Evolutionary conservation across 2,888 invertebrate genomes (phyloP).

Genomic region (Melieria crassipennis): DNA sequence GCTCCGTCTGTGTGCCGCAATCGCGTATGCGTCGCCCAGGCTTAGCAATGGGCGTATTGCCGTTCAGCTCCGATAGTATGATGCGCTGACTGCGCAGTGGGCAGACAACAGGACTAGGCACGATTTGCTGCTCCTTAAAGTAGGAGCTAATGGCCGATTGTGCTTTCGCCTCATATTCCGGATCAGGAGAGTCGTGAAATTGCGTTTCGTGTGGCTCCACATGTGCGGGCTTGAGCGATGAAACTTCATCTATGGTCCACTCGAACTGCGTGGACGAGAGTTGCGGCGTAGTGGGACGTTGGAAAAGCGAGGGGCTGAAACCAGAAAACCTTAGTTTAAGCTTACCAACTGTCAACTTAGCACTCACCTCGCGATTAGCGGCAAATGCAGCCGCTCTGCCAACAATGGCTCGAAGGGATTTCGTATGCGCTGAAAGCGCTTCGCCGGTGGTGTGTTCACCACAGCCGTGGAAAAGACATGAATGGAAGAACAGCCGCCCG

Average conservation of each 20-base stretch:
- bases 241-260: constrained; percentile 78
- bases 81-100: constrained; percentile 61
- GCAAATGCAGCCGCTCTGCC: constrained; percentile 71
- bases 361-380: constrained; percentile 67
- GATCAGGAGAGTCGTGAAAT: constrained; percentile 68
- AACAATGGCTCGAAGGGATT: constrained; percentile 74
- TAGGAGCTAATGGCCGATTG: constrained; percentile 71
- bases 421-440: constrained; percentile 68
- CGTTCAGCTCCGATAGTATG: constrained; percentile 52
- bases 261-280: constrained; percentile 68
- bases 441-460: constrained; percentile 68
- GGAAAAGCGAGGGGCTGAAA: constrained; percentile 63
- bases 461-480: constrained; percentile 48
- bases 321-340: not conserved
- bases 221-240: constrained; percentile 71
- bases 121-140: constrained; percentile 63
- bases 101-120: constrained; percentile 65
- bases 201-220: constrained; percentile 70
- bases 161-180: constrained; percentile 70
- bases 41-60: constrained; percentile 57
- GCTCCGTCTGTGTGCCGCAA: constrained; percentile 70
- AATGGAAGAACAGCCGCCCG: constrained; percentile 39
- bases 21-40: constrained; percentile 53
- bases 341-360: not conserved
- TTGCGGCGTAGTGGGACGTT: constrained; percentile 60